Evolutionary conservation across 2,113 vertebrate species (phyloP).

Genomic region (Dryoscopus gambensis): DNA sequence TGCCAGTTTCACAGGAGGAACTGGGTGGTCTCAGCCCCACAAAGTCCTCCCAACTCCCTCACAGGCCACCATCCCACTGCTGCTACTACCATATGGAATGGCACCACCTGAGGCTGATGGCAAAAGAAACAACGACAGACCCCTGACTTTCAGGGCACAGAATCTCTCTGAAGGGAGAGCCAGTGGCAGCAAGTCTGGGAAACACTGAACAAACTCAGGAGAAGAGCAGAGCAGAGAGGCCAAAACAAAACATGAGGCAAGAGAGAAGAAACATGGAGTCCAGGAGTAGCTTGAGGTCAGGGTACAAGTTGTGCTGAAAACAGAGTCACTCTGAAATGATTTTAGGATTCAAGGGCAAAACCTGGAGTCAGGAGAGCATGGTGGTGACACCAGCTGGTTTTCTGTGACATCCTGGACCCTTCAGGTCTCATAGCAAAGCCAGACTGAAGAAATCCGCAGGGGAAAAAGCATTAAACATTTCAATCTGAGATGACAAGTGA

Average conservation of each 20-base stretch:
- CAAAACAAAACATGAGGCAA: background rate
- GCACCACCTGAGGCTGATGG: background rate
- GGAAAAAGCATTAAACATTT: background rate
- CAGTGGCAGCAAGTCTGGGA: background rate
- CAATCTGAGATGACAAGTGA: background rate
- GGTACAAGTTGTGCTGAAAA: background rate
- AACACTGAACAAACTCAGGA: background rate
- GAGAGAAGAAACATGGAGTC: background rate
- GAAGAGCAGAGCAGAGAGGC: background rate
- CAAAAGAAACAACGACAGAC: background rate
- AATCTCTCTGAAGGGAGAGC: background rate
- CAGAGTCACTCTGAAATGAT: background rate
- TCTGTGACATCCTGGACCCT: background rate
- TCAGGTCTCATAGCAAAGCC: background rate
- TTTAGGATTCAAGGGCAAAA: background rate
- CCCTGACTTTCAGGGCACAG: background rate
- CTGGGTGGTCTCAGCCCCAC: background rate
- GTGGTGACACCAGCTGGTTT: background rate
- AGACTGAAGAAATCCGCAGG: background rate
- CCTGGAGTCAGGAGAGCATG: fast-evolving
- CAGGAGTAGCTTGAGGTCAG: background rate
- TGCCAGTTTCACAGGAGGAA: background rate
- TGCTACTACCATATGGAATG: background rate
- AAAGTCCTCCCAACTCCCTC: background rate
- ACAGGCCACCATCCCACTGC: background rate